Base-by-base conservation (phyloP, 2,888 invertebrate genomes). In the Pheosia tremula region DNA sequence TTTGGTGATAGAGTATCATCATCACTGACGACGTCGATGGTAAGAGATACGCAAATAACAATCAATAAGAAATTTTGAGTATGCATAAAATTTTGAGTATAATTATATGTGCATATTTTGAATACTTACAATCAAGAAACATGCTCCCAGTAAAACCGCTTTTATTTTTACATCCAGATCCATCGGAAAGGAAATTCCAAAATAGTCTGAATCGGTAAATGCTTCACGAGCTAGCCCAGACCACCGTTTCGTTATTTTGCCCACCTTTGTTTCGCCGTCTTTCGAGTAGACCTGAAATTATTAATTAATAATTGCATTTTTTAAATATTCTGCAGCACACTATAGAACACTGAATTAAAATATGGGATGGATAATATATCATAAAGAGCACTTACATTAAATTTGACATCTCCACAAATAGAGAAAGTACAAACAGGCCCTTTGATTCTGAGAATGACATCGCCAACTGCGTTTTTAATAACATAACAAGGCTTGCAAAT, bases 221-320 rank as follows among this genome's bases (percentile, higher is more conserved):
- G 95, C 89, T 91, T 98, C 98, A 62, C 97, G 95, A 0, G 95
- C 94, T 56, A 98, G 79, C 0, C 98, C 98, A 0, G 97, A 95
- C 98, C 98, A 98, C 82, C 98, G 97, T 85, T 98, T 98, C 0
- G 97, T 96, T 74, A 99, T 98, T 84, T 95, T 96, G 1, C 98
- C 98, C 62, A 98, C 96, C 88, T 96, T 95, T 0, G 95, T 95
- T 62, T 95, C 94, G 4, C 97, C 97, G 82, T 98, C 97, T 56
- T 95, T 91, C 0, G 97, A 96, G 80, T 96, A 94, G 37, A 97
- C 94, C 97, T 97, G 78, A 41, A 88, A 83, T 55, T 53, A 54
- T 6, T 6, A 5, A 56, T 56, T 13, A 1, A 57, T 52, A 53
- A 61, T 24, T 43, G 10, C 4, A 56, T 53, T 9, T 53, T 36